A percentile compares a stretch with the other conserved stretches of the same genome.
phyloP scores from a whole-genome alignment of 2,113 vertebrate genomes.

The Naja naja region DNA sequence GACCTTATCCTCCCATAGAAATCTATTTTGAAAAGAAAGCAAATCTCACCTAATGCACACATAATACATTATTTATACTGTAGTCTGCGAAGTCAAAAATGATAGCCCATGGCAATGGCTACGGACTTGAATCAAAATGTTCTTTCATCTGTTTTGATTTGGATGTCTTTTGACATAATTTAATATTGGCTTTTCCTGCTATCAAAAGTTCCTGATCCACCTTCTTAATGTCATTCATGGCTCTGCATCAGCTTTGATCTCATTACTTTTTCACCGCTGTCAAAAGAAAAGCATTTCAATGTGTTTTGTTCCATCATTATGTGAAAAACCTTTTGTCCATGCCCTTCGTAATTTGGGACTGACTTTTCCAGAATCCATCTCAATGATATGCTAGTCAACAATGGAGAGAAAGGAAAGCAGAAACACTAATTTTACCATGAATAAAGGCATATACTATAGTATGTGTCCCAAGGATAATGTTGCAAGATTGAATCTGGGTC shows the following conservation, averaged over 20 bases:
- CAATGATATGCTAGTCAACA: background rate
- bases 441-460: background rate
- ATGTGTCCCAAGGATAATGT: background rate
- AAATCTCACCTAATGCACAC: background rate
- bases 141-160: conserved; percentile 33
- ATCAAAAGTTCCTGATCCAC: conserved; percentile 27
- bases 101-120: conserved; percentile 4
- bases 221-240: conserved; percentile 13
- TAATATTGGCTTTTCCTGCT: conserved; percentile 20
- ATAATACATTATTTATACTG: conserved; percentile 2
- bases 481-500: background rate
- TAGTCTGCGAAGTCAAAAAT: background rate
- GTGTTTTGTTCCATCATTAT: conserved; percentile 7
- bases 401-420: background rate
- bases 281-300: conserved; percentile 15
- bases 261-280: background rate
- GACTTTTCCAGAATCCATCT: background rate
- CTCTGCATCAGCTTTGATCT: conserved; percentile 5
- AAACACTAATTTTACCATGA: background rate
- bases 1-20: background rate
- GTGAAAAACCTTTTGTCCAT: conserved; percentile 8
- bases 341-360: background rate
- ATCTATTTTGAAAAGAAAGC: background rate
- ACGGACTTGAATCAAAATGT: conserved; percentile 1
- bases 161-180: conserved; percentile 12